Percentiles rank a stretch among this genome's conserved stretches.
phyloP scores from a whole-genome alignment of 23 tunicate genomes.

The Halocynthia aurantium region DNA sequence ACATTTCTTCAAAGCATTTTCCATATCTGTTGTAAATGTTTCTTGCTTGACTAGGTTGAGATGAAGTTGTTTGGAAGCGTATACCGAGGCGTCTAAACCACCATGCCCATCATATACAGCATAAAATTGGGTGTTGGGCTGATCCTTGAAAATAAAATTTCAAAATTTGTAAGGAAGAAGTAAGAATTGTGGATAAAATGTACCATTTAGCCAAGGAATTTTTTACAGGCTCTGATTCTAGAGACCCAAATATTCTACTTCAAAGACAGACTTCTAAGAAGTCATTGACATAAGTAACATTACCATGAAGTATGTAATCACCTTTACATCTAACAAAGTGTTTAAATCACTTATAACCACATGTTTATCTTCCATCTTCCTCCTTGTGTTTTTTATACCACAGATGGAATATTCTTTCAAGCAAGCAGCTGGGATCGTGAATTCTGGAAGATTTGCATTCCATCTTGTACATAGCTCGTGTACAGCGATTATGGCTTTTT shows the following conservation, averaged over 20 bases:
- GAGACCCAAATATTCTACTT: neutral
- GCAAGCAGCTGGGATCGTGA: neutral
- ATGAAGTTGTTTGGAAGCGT: slow-evolving; percentile 78
- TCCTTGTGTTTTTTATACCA: slow-evolving; percentile 73
- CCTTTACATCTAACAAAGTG: slow-evolving; percentile 28
- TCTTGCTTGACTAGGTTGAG: slow-evolving; percentile 47
- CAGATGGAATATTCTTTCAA: slow-evolving; percentile 36
- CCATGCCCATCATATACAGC: slow-evolving; percentile 96
- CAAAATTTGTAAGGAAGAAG: neutral
- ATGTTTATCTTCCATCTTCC: slow-evolving; percentile 93
- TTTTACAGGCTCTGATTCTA: neutral
- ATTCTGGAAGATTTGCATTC: slow-evolving; percentile 5
- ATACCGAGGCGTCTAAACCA: slow-evolving; percentile 63
- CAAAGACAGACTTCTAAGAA: neutral
- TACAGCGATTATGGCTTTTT: neutral
- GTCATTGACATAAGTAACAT: neutral
- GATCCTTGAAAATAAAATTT: slow-evolving; percentile 5
- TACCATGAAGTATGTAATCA: neutral
- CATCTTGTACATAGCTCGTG: slow-evolving; percentile 23
- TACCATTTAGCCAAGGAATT: neutral
- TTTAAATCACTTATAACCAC: slow-evolving; percentile 48
- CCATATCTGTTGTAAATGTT: slow-evolving; percentile 32
- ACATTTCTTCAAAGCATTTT: slow-evolving; percentile 34
- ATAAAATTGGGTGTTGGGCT: slow-evolving; percentile 64
- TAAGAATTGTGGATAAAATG: slow-evolving; percentile 1